Evolutionary conservation across 2,113 vertebrate genomes (phyloP), one percentile per base, ranked within the genome.

Genomic region (Limnothrissa miodon): DNA sequence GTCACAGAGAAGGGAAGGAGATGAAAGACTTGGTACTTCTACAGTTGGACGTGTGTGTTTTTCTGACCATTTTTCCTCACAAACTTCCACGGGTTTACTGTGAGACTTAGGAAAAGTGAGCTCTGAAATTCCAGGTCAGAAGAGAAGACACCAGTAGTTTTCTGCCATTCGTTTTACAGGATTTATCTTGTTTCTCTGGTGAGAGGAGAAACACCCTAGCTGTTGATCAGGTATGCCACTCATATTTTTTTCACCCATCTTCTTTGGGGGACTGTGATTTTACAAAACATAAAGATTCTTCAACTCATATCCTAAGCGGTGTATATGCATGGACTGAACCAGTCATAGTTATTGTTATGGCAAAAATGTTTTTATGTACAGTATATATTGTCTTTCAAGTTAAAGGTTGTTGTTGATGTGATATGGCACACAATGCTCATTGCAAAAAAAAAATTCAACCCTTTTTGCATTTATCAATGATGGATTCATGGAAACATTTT

Each of bases 11-110:
- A 82, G 83, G 74, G 13, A 88, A 91, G 83, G 92, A 92, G 87
- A 94, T 95, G 93, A 95, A 92, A 90, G 90, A 92, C 87, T 86
- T 89, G 36, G 88, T 87, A 82, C 80, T 74, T 81, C 62, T 70
- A 84, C 88, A 39, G 46, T 87, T 88, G 90, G 91, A 92, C 87
- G 39, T 87, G 48, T 78, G n/a, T 84, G 83, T 88, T 85, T 84
- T 39, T 39, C 84, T 88, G 53, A 36, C 83, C 80, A 78, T 46
- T 33, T 44, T 10, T 78, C 86, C 78, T 42, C 84, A 80, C 80
- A 87, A 85, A 87, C 51, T 87, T 90, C 85, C 78, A 86, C 87
- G 85, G 85, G 86, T 91, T 89, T 56, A 83, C 85, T 89, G 82
- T 83, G 84, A 87, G 84, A 92, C 88, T 85, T 86, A 42, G 89